Evolutionary conservation across 2,113 vertebrate species (phyloP).

Genomic region (Pygathrix nemaeus): DNA sequence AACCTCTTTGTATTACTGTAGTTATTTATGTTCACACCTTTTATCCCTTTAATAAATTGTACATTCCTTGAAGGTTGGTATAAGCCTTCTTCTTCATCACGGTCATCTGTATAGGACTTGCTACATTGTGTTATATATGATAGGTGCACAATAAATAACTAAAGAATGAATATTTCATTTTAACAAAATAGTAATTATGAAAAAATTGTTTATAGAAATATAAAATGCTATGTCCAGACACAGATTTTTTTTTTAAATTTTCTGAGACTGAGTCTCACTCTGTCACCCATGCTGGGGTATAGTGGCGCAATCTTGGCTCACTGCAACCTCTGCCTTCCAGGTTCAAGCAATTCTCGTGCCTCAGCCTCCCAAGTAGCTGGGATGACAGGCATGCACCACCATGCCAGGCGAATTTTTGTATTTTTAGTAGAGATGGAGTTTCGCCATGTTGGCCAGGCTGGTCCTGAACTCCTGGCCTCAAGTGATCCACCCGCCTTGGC

Average conservation of each 20-base stretch:
- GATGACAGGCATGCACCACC: too few relatives aligned
- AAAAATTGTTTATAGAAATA: not conserved
- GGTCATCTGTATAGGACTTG: not conserved
- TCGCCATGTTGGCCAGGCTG: too few relatives aligned
- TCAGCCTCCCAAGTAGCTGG: too few relatives aligned
- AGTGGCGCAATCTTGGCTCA: too few relatives aligned
- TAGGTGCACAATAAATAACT: not conserved
- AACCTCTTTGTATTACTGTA: conserved; percentile 22
- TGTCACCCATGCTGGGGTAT: too few relatives aligned
- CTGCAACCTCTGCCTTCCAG: too few relatives aligned
- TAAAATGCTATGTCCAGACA: not conserved
- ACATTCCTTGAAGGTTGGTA: not conserved
- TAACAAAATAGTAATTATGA: conserved; percentile 34
- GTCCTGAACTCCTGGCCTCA: too few relatives aligned
- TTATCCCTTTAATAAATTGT: not conserved
- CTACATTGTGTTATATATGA: not conserved
- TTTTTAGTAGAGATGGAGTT: too few relatives aligned
- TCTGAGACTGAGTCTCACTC: too few relatives aligned
- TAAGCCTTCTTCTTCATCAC: not conserved
- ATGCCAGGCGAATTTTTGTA: too few relatives aligned
- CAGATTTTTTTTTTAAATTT: not conserved
- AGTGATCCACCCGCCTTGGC: too few relatives aligned
- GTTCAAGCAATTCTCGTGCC: too few relatives aligned
- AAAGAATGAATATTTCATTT: conserved; percentile 32
- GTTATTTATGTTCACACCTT: conserved; percentile 40